These are phyloP conservation scores for Halocynthia roretzi DNA, from an alignment of 23 tunicate genomes.

Conservation along the genomic window DNA sequence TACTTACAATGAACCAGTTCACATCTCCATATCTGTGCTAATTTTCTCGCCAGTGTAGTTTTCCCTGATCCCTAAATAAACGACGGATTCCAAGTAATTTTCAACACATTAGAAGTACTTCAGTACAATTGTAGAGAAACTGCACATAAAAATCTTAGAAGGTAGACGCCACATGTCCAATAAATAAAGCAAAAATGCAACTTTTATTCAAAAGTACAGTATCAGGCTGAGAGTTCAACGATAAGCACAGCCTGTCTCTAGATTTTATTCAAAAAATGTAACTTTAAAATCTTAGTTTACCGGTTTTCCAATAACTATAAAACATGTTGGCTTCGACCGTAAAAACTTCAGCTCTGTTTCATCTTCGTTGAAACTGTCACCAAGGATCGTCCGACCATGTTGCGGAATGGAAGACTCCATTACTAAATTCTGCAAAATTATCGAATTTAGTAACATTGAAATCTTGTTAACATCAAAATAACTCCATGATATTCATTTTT, in stretches of 20 bases:
- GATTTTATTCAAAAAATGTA: too few relatives aligned
- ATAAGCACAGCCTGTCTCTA: too few relatives aligned
- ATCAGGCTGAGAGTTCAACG: too few relatives aligned
- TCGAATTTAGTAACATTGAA: too few relatives aligned
- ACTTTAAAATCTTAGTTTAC: conserved; percentile 33
- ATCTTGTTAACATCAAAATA: too few relatives aligned
- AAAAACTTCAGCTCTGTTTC: conserved; percentile 61
- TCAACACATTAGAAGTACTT: too few relatives aligned
- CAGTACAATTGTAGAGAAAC: background rate
- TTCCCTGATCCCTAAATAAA: conserved; percentile 76
- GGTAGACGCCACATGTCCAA: background rate
- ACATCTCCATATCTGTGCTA: conserved; percentile 81
- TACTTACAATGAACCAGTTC: conserved; percentile 70
- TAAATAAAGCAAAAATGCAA: background rate
- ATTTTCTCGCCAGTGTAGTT: conserved; percentile 50
- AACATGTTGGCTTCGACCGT: conserved; percentile 68
- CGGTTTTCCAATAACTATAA: conserved; percentile 82
- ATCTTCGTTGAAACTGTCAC: conserved; percentile 58
- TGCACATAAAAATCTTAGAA: background rate
- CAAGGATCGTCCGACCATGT: conserved; percentile 33
- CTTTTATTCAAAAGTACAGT: too few relatives aligned
- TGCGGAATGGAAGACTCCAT: conserved; percentile 38
- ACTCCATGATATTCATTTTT: too few relatives aligned
- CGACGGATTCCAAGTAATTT: background rate
- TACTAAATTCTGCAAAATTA: background rate